Conservation (phyloP, 64 coral and sea anemone genomes). For the Montipora cactus region DNA sequence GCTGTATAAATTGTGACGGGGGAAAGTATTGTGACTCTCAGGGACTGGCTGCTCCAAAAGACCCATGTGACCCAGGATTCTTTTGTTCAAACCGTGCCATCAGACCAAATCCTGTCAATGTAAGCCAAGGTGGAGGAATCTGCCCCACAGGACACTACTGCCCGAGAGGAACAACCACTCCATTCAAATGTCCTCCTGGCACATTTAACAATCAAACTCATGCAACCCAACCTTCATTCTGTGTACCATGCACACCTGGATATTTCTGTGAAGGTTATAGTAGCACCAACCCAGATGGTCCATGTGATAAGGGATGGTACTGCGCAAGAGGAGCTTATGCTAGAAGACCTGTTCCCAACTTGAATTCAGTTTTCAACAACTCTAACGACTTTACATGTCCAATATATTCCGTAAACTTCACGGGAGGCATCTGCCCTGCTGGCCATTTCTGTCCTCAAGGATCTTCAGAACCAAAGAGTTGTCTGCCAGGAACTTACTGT, state of each 20-base stretch:
- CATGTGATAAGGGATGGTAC: constrained; percentile 93
- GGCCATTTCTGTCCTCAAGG: constrained; percentile 87
- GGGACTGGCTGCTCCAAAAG: constrained; percentile 86
- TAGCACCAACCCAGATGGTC: constrained; percentile 67
- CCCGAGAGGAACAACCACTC: constrained; percentile 77
- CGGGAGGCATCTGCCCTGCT: constrained; percentile 88
- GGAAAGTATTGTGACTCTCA: constrained; percentile 79
- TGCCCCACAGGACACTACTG: constrained; percentile 96
- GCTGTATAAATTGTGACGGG: constrained; percentile 94
- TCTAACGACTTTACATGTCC: constrained; percentile 91
- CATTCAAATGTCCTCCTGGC: constrained; percentile 97
- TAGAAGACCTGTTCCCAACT: constrained; percentile 65
- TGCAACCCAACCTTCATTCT: constrained; percentile 69
- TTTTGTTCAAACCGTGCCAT: constrained; percentile 85
- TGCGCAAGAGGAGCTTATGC: constrained; percentile 87
- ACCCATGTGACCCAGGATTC: constrained; percentile 86
- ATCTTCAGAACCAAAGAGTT: constrained; percentile 72
- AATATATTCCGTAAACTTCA: constrained; percentile 92
- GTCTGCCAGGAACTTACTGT: constrained; percentile 85
- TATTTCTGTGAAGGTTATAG: constrained; percentile 92
- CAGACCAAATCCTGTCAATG: constrained; percentile 74
- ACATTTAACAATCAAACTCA: constrained; percentile 89
- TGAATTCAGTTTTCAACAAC: constrained; percentile 70
- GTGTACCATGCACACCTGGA: constrained; percentile 88
- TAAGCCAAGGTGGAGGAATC: constrained; percentile 77